Percentiles rank a stretch among this genome's conserved stretches.
phyloP scores from a whole-genome alignment of 2,113 vertebrate genomes.

The Shinisaurus crocodilurus region DNA sequence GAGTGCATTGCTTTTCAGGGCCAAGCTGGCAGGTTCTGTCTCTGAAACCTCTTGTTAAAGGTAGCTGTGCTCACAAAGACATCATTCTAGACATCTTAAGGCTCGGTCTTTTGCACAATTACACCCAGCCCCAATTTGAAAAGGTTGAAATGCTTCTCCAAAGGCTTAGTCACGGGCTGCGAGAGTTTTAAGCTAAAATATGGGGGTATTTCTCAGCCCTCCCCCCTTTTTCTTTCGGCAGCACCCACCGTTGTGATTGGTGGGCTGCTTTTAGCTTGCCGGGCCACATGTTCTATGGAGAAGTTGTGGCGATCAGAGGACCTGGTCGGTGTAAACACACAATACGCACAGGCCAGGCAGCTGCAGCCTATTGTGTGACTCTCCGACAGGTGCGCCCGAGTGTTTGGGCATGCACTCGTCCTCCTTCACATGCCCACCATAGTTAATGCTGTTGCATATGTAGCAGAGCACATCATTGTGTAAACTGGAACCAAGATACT shows the following conservation, averaged over 20 bases:
- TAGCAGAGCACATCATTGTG: neutral
- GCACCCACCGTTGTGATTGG: too few species aligned
- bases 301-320: neutral
- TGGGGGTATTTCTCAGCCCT: accelerated
- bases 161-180: too few species aligned
- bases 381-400: neutral
- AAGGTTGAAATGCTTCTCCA: too few species aligned
- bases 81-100: neutral
- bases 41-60: neutral
- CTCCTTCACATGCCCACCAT: neutral
- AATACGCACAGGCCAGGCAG: neutral
- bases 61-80: neutral
- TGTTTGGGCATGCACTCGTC: neutral
- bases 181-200: too few species aligned
- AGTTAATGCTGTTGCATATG: neutral
- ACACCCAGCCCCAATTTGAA: too few species aligned
- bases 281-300: neutral
- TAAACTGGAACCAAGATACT: neutral
- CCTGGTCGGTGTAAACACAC: neutral
- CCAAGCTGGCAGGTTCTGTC: neutral
- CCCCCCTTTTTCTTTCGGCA: too few species aligned
- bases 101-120: too few species aligned
- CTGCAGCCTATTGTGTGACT: neutral
- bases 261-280: neutral
- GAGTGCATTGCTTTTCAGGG: neutral